Percentiles rank a stretch among this genome's conserved stretches.
These are phyloP conservation scores for Madoqua kirkii DNA, from an alignment of 2,113 vertebrate genomes.

Conservation along the genomic window DNA sequence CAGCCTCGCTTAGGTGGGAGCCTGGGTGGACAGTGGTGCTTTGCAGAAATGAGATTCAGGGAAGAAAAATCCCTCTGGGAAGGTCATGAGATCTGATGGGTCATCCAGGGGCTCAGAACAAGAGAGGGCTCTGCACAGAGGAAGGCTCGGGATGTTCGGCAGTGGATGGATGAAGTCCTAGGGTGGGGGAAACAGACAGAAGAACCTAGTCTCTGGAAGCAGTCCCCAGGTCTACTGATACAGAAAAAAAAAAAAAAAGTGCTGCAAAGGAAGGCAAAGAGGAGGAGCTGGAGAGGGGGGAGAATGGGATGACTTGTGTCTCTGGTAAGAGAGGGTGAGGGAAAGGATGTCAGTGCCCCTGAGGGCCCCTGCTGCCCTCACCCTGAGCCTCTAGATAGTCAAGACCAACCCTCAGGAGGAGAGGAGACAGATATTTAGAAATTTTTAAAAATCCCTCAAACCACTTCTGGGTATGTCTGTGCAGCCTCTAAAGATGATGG, in stretches of 20 bases:
- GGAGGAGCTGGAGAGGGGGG: background rate
- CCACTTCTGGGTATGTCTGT: background rate
- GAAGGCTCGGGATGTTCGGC: background rate
- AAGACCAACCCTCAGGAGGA: background rate
- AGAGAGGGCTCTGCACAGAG: background rate
- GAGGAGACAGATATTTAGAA: background rate
- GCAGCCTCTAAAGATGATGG: background rate
- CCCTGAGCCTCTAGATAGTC: background rate
- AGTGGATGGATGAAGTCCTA: background rate
- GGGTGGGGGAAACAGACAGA: background rate
- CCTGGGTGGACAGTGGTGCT: background rate
- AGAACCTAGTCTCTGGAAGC: background rate
- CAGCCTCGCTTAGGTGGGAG: background rate
- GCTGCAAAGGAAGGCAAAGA: background rate
- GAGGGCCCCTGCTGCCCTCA: background rate
- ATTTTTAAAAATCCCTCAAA: background rate
- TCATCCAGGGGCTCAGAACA: background rate
- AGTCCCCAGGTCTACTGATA: background rate
- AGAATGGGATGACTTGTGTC: background rate
- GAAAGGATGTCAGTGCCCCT: background rate
- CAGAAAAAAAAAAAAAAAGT: background rate
- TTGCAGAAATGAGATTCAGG: background rate
- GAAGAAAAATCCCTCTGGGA: background rate
- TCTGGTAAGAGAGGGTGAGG: background rate
- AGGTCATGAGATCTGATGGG: background rate